Evolutionary conservation across 2,113 vertebrate genomes (phyloP), one percentile per base, ranked within the genome.

Genomic region (Dinomys branickii): DNA sequence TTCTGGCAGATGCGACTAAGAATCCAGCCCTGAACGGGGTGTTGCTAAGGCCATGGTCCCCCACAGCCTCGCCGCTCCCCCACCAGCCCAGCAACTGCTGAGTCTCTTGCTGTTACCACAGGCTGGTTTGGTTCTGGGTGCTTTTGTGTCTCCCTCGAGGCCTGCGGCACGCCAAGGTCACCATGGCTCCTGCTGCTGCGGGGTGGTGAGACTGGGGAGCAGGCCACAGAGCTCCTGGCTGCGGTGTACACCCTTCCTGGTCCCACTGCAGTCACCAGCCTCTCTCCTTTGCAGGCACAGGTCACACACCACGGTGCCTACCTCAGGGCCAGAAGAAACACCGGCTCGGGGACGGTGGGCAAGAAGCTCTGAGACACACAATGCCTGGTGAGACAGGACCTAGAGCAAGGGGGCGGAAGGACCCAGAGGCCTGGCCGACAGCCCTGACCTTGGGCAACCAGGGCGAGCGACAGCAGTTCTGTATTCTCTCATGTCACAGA

Each of bases 201-300:
- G 11, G 44, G 44, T 50, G 44, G 71, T 13, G n/a, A 75, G 71
- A 26, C 22, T 0, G 0, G 24, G 35, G 5, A 13, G 12, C 0
- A 14, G 17, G 5, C 56, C 19, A 50, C 30, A 78, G 41, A 8
- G 56, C 8, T 50, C 3, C 41, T 1, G 12, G 24, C n/a, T n/a
- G 22, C 0, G 11, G n/a, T 7, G 75, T 35, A 11, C 52, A n/a
- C 58, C 8, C 24, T 1, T 26, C 13, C 2, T 1, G 16, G 13
- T 44, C 69, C 67, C 12, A 1, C 0, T 2, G 1, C 44, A 16
- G 84, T 5, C 5, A 5, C 16, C 20, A 41, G 65, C 83, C 77
- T 3, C 41, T 5, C 30, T 26, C 82, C 61, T 83, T 5, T 35
- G 44, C 28, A 6, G 28, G 1, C 71, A 19, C 11, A 44, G 19